These are phyloP conservation scores for Zeuzera pyrina DNA, from an alignment of 2,888 invertebrate genomes.

Conservation along the genomic window DNA sequence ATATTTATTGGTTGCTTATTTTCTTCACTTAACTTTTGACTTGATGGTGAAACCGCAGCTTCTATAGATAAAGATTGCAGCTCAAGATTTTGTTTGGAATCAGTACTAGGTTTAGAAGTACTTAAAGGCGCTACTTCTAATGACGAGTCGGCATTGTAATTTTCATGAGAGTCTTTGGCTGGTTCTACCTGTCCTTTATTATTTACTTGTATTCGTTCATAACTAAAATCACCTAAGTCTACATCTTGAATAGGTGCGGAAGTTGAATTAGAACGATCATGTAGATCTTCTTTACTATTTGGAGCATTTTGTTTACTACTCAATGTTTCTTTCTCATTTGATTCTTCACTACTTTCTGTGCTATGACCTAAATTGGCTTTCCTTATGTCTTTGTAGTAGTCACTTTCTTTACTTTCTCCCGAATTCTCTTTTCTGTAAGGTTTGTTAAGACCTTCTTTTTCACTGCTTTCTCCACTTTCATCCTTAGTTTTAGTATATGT, in stretches of 20 bases:
- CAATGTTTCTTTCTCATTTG: background rate
- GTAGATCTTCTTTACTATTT: constrained; percentile 9
- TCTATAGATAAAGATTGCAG: constrained; percentile 3
- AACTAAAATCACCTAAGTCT: constrained; percentile 38
- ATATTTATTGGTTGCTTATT: constrained; percentile 28
- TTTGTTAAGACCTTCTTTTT: constrained; percentile 16
- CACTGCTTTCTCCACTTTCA: constrained; percentile 8
- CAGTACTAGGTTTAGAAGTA: constrained; percentile 15
- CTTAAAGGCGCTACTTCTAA: constrained; percentile 19
- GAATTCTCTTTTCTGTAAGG: too few relatives aligned
- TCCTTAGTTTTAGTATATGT: constrained; percentile 4
- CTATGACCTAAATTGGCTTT: constrained; percentile 14
- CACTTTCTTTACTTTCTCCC: constrained; percentile 8
- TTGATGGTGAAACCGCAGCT: constrained; percentile 9
- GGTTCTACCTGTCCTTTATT: constrained; percentile 32
- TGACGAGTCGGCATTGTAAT: constrained; percentile 19
- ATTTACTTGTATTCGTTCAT: constrained; percentile 36
- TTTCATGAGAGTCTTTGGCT: constrained; percentile 24
- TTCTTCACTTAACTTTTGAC: constrained; percentile 20
- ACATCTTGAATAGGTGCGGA: constrained; percentile 30
- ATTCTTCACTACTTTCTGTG: constrained; percentile 16
- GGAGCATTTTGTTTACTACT: constrained; percentile 9
- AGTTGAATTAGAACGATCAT: constrained; percentile 7
- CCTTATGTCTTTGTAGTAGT: too few relatives aligned
- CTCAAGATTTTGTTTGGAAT: constrained; percentile 9